Base-by-base conservation (phyloP, 2,113 vertebrate species). In the Erpornis zantholeuca region DNA sequence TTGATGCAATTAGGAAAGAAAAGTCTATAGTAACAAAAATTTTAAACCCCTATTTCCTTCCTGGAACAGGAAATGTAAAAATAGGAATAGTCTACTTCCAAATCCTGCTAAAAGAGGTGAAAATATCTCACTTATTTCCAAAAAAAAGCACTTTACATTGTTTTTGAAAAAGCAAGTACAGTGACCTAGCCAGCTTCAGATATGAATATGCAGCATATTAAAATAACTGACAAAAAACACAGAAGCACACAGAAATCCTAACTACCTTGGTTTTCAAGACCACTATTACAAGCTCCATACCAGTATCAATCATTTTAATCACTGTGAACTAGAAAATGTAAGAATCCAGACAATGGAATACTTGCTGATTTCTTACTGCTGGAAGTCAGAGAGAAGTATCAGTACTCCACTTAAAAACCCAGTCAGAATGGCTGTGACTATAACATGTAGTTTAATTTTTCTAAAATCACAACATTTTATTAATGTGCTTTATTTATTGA, bases 51-150 rank as follows among this genome's bases (percentile, higher is more conserved):
- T 61, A 33, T 65, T 97, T 95, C 90, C 95, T 97, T 97, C 95
- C 94, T 94, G 92, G 52, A 92, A 64, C 84, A 63, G 95, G 94
- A 96, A 95, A 92, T 81, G 56, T 91, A 86, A 96, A 97, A 97
- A 97, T 96, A 97, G 86, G 93, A 94, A 56, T 90, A 79, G 25
- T 60, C 19, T 87, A 40, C 35, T 84, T 96, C 81, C 61, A 94
- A 89, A 88, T 76, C 33, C 69, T 85, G 22, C 63, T 94, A 53
- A 77, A 88, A 76, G 50, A 92, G 56, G 60, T 82, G 80, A 92
- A 76, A 91, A 82, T 82, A 25, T 31, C 24, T 68, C 5, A 69
- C 65, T 66, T 61, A n/a, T 85, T 70, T 50, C 20, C 27, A 19
- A 56, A 79, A 63, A 64, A 54, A 21, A 10, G 1, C 27, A 23